Evolutionary conservation across 1,140 invertebrate genomes (phyloP), one percentile per base, ranked within the genome.

Genomic region (Trissolcus basalis): DNA sequence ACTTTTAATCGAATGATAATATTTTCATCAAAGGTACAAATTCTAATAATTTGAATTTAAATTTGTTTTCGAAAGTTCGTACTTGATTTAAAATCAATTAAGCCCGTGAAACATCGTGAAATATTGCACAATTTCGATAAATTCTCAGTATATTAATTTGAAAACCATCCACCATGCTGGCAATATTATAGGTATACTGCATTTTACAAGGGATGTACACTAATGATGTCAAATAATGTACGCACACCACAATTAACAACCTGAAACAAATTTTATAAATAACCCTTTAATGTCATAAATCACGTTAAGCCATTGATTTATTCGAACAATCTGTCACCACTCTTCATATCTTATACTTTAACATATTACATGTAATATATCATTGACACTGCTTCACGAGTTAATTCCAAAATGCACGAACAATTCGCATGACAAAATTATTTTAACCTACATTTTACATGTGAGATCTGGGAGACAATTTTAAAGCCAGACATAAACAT

Each of bases 361-460:
- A 61, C 41, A 55, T 16, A 58, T 65, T 16, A 60, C 43, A 43
- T 44, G 49, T 65, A 65, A 67, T 44, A 73, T 16, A 45, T 65
- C 41, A 72, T 58, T 53, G 53, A 59, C 54, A 61, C 44, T 19
- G 32, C 44, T 61, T 48, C 58, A 16, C 47, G 56, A 51, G 59
- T 69, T 45, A 55, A 9, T 11, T 69, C 47, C 44, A 41, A 56
- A 74, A 68, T 48, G 69, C 43, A 64, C 59, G 48, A 15, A 69
- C 59, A 63, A 68, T 61, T 69, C 53, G 59, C 54, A 69, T 69
- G 65, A 75, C 69, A 59, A 64, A 58, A 63, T 69, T 75, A 60
- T 43, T 65, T 76, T 69, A 60, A 56, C 60, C 48, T 64, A 59
- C 16, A 48, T 49, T 27, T 27, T 27, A 27, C 19, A 27, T 27